Evolutionary conservation across 2,888 invertebrate species (phyloP).

Genomic region (Carterocephalus palaemon): DNA sequence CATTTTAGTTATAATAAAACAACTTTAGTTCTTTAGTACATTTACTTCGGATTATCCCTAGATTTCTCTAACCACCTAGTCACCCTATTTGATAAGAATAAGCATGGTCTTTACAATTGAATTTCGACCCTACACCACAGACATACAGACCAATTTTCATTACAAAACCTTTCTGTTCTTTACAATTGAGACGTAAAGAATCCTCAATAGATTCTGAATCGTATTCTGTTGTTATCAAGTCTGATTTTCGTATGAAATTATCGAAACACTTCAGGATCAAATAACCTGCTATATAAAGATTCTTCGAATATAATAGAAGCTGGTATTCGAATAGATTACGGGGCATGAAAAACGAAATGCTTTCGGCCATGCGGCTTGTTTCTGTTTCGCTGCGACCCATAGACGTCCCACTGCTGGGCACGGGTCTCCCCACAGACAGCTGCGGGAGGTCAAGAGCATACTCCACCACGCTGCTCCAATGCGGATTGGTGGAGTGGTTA

Average conservation of each 20-base stretch:
- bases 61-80: no score
- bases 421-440: no score
- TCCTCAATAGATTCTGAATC: not conserved
- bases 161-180: slow-evolving; percentile 14
- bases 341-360: not conserved
- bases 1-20: no score
- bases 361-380: no score
- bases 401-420: no score
- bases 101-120: slow-evolving; percentile 1
- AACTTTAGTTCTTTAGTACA: no score
- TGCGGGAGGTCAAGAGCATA: no score
- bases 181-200: slow-evolving; percentile 16
- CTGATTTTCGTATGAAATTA: slow-evolving; percentile 2
- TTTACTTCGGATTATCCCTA: no score
- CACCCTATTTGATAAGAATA: slow-evolving; percentile 19
- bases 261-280: slow-evolving; percentile 6
- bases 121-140: not conserved
- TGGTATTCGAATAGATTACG: slow-evolving; percentile 15
- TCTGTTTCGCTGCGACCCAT: no score
- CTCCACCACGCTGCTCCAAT: no score
- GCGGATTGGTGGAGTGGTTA: no score
- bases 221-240: not conserved
- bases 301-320: slow-evolving; percentile 12
- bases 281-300: slow-evolving; percentile 16
- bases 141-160: slow-evolving; percentile 10